Evolutionary conservation across 2,113 vertebrate genomes (phyloP).

Genomic region (Cyprinodon variegatus): DNA sequence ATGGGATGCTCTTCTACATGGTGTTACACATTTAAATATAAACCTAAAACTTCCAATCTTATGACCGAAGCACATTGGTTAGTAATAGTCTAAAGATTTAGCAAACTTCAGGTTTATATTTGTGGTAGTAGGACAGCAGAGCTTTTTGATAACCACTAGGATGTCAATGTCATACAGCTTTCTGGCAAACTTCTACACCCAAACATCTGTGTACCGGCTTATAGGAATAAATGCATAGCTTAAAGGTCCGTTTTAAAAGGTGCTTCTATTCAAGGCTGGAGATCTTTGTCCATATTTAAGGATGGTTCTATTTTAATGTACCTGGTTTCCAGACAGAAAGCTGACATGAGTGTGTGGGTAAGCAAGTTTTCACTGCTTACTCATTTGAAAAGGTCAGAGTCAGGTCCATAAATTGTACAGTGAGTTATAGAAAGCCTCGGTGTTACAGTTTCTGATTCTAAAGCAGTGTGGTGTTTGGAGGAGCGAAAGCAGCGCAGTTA

Average conservation of each 20-base stretch:
- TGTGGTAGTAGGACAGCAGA: too few relatives aligned
- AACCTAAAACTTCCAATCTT: too few relatives aligned
- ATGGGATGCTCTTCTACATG: too few relatives aligned
- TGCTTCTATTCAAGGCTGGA: not conserved
- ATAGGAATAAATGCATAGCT: not conserved
- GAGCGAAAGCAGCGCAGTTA: conserved; percentile 37
- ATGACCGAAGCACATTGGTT: too few relatives aligned
- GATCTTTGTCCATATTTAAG: not conserved
- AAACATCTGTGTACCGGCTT: too few relatives aligned
- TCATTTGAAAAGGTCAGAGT: conserved; percentile 44
- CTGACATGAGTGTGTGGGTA: conserved; percentile 8
- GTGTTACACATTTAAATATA: too few relatives aligned
- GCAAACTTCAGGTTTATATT: too few relatives aligned
- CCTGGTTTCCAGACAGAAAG: conserved; percentile 24
- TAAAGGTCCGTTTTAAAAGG: not conserved
- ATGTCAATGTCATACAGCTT: too few relatives aligned
- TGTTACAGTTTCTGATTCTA: conserved; percentile 30
- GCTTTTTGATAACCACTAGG: too few relatives aligned
- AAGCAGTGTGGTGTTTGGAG: conserved; percentile 14
- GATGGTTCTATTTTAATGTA: not conserved
- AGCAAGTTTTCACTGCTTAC: conserved; percentile 27
- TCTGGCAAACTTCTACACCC: too few relatives aligned
- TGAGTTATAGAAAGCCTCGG: conserved; percentile 35
- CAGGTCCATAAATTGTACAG: conserved; percentile 36
- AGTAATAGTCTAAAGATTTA: too few relatives aligned